Evolutionary conservation across 2,888 invertebrate species (phyloP), one percentile per base, ranked within the genome.

Genomic region (Nebria salina): DNA sequence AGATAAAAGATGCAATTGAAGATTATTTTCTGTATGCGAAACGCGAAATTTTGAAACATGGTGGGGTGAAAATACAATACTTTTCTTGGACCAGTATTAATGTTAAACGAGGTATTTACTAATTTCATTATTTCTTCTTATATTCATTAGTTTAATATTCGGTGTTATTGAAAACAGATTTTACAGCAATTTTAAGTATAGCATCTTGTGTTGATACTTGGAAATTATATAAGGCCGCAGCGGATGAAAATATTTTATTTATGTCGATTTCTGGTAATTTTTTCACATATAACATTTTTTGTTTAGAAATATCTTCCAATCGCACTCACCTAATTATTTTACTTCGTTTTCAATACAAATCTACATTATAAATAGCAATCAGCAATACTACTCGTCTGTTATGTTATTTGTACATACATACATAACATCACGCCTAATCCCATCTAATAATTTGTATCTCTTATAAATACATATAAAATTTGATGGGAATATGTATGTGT

Each of bases 161-260:
- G 66, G 64, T 78, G 81, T 65, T 34, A 72, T n/a, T 81, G 83
- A 75, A 75, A 85, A 77, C 78, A 95, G 95, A 94, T 87, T 93
- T 93, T 84, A 90, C 94, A 73, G 94, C 94, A 42, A 92, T 95
- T 76, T 91, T 96, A 82, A 94, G 94, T 68, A 89, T 95, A 74
- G 93, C 94, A n/a, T 93, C 94, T 3, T 96, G 96, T 87, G 87
- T 91, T 80, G 93, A 93, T 82, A 95, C 95, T 0, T 96, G 96
- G 96, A 90, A 90, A 7, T 89, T 96, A 76, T 94, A 92, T 87
- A 90, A 91, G 77, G 88, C 91, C 0, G 91, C 93, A 0, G 90
- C 92, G 85, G 91, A 91, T 82, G 93, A 94, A 84, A 91, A 93
- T 81, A 89, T 96, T 7, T 88, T 95, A 0, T 91, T 94, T 70